Evolutionary conservation across 2,797 vertebrate species (phyloP), one percentile per base, ranked within the genome.

Genomic region (Crypturellus tataupa): DNA sequence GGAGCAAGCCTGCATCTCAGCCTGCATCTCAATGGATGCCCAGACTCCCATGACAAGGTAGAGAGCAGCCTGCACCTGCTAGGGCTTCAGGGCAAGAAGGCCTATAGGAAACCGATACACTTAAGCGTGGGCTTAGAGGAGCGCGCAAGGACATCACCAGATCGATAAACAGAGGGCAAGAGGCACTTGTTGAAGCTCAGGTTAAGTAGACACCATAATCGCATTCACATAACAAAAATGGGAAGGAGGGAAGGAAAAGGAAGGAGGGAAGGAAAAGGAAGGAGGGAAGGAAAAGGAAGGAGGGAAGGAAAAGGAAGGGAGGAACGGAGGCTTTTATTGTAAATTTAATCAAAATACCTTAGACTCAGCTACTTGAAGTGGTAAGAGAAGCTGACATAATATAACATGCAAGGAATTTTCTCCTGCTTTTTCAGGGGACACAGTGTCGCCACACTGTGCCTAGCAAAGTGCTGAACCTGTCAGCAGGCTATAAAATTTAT

Each of bases 371-470:
- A 5, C 20, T 42, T 59, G 70, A 90, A 79, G 49, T 0, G 0
- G 15, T 47, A 67, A 88, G 39, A 33, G 7, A 33, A 93, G 27
- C 15, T 84, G 70, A 69, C 15, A 56, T 69, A 84, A 46, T 42
- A 6, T 42, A 72, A 39, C 0, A 79, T 29, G 7, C 20, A 42
- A 51, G 16, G 46, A 81, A 80, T 51, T 86, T 33, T n/a, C 42
- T 90, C 59, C 42, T 44, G 37, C 5, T 88, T 86, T 86, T 88
- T 58, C 55, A 42, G 27, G 4, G 13, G 20, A 51, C 19, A n/a
- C 15, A 55, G 21, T 0, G 0, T 69, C 62, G 33, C 73, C 0
- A 0, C 9, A 0, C 6, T 31, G 25, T 35, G 33, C 59, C 53
- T 62, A 31, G 23, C 10, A 51, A 72, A 69, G 56, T 35, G 62